Conservation (phyloP, 2,113 vertebrate species). For the Geothlypis trichas region DNA sequence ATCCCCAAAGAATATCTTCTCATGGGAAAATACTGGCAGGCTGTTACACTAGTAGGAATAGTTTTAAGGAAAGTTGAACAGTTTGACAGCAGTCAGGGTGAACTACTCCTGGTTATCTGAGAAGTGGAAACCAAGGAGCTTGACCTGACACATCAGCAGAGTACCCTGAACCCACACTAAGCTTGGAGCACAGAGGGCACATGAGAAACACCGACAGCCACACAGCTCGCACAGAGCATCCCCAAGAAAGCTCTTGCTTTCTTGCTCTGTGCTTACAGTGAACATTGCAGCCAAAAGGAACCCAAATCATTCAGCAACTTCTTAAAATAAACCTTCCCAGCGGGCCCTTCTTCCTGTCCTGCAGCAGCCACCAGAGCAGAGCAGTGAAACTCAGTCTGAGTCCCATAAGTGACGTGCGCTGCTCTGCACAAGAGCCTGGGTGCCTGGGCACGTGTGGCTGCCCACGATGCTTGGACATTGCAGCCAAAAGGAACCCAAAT, state of each 20-base stretch:
- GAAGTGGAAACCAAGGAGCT: neutral
- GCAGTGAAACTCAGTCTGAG: neutral
- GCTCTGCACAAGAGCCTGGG: neutral
- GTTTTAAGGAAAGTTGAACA: neutral
- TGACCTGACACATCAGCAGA: neutral
- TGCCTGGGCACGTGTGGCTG: neutral
- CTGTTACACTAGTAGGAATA: neutral
- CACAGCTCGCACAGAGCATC: neutral
- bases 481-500: constrained; percentile 17
- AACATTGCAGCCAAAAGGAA: neutral
- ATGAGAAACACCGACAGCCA: neutral
- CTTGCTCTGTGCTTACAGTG: neutral
- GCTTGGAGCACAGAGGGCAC: neutral
- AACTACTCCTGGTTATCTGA: neutral
- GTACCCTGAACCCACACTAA: neutral
- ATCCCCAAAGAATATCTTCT: neutral
- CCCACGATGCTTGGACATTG: rapidly evolving
- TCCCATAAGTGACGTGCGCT: neutral
- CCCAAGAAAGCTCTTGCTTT: neutral
- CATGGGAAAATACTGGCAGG: neutral
- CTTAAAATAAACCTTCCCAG: constrained; percentile 52
- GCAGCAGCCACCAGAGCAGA: neutral
- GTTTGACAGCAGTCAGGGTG: neutral
- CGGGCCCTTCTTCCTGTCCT: constrained; percentile 15
- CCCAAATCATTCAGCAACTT: constrained; percentile 2